Evolutionary conservation across 2,797 vertebrate genomes (phyloP).

Genomic region (Anguilla pacifica): DNA sequence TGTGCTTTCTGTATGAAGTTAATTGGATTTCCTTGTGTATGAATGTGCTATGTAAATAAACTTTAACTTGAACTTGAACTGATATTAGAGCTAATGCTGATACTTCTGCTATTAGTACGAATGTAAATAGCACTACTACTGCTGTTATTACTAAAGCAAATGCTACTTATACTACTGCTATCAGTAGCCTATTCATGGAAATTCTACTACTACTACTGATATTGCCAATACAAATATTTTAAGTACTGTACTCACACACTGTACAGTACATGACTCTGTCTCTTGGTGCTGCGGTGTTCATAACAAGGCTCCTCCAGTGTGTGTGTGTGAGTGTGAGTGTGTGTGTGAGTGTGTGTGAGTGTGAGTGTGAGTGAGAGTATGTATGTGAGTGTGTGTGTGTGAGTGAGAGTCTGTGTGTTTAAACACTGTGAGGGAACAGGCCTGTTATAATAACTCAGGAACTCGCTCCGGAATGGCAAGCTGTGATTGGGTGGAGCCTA

Average conservation of each 20-base stretch:
- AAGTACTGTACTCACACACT: too few species aligned
- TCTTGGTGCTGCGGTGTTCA: background rate
- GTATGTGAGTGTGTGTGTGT: background rate
- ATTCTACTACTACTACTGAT: background rate
- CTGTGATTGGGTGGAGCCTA: conserved; percentile 69
- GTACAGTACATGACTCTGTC: background rate
- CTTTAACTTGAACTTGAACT: too few species aligned
- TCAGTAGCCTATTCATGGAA: too few species aligned
- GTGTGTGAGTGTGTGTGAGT: too few species aligned
- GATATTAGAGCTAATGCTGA: too few species aligned
- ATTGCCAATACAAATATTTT: background rate
- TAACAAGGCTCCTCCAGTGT: background rate
- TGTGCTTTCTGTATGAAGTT: too few species aligned
- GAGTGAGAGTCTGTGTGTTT: background rate
- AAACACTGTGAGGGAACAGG: background rate
- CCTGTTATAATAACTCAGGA: conserved; percentile 14
- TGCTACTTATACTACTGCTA: background rate
- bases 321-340: background rate
- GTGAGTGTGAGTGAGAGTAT: too few species aligned
- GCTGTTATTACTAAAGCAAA: background rate
- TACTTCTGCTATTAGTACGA: too few species aligned
- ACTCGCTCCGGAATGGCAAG: conserved; percentile 23
- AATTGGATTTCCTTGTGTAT: too few species aligned
- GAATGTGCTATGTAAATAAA: too few species aligned
- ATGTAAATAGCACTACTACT: background rate